These are phyloP conservation scores for Zoanthus sociatus DNA, from an alignment of 92 coral and sea anemone species.

Conservation along the genomic window DNA sequence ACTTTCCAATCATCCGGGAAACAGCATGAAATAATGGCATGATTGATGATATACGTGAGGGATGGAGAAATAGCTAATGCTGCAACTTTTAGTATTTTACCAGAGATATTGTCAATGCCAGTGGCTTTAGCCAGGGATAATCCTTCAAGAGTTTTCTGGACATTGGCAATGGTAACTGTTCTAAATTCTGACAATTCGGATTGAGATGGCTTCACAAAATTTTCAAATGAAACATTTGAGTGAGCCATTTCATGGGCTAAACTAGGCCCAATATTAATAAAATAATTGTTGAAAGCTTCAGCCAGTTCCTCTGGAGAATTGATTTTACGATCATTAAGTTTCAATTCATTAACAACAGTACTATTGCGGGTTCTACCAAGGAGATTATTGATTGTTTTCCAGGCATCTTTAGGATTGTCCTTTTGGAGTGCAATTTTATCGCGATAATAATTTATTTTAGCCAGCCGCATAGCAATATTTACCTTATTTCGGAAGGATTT, in stretches of 20 bases:
- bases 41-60: conserved; percentile 57
- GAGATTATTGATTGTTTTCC: conserved; percentile 43
- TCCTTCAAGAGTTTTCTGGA: no score
- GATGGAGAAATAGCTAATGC: conserved; percentile 63
- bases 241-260: no score
- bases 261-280: conserved; percentile 6
- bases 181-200: no score
- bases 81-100: conserved; percentile 63
- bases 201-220: no score
- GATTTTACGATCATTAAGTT: conserved; percentile 6
- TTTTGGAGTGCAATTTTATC: conserved; percentile 37
- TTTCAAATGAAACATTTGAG: no score
- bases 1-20: no score
- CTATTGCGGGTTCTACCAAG: conserved; percentile 18
- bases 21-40: conserved; percentile 33
- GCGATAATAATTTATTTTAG: conserved; percentile 49
- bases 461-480: conserved; percentile 56
- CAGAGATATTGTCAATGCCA: conserved; percentile 64
- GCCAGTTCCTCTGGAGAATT: conserved; percentile 2
- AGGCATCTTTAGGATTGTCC: conserved; percentile 41
- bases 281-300: conserved; percentile 16
- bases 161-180: no score
- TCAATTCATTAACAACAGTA: conserved; percentile 46
- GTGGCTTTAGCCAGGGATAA: conserved; percentile 53
- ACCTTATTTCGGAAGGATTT: conserved; percentile 53